Evolutionary conservation across 2,888 invertebrate genomes (phyloP).

Genomic region (Drosophila cyrtoloma): DNA sequence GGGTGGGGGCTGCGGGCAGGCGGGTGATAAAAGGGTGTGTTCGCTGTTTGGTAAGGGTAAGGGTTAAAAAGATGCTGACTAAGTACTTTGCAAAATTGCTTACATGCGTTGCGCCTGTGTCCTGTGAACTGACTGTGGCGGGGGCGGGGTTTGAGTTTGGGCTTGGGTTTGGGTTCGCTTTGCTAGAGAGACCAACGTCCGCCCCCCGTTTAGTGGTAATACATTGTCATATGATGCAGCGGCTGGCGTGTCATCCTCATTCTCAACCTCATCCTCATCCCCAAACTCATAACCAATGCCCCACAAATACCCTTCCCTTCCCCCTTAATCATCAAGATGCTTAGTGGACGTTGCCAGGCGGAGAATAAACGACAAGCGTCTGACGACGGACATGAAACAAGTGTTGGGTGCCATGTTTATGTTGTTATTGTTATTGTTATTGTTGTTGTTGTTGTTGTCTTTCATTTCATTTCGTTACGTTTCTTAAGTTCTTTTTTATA

Average conservation of each 20-base stretch:
- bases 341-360: slow-evolving; percentile 55
- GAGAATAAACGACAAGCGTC: slow-evolving; percentile 39
- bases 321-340: slow-evolving; percentile 18
- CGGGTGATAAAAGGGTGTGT: neutral
- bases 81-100: slow-evolving; percentile 82
- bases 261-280: slow-evolving; percentile 29
- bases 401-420: slow-evolving; percentile 79
- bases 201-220: slow-evolving; percentile 69
- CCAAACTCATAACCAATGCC: slow-evolving; percentile 29
- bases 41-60: slow-evolving; percentile 12
- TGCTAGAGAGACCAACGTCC: slow-evolving; percentile 11
- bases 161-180: slow-evolving; percentile 4
- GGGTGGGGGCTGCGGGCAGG: neutral
- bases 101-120: slow-evolving; percentile 66
- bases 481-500: slow-evolving; percentile 21
- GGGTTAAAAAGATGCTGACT: slow-evolving; percentile 80
- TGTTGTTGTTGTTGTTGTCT: slow-evolving; percentile 57
- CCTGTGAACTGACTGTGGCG: slow-evolving; percentile 20
- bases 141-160: neutral
- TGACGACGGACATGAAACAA: slow-evolving; percentile 66
- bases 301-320: neutral
- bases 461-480: slow-evolving; percentile 60
- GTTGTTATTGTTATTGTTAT: slow-evolving; percentile 35
- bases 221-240: slow-evolving; percentile 77
- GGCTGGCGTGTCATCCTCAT: slow-evolving; percentile 38